A percentile compares a stretch with the other conserved stretches of the same genome.
Evolutionary conservation across 2,797 vertebrate species (phyloP).

Genomic region (Knipowitschia caucasica): DNA sequence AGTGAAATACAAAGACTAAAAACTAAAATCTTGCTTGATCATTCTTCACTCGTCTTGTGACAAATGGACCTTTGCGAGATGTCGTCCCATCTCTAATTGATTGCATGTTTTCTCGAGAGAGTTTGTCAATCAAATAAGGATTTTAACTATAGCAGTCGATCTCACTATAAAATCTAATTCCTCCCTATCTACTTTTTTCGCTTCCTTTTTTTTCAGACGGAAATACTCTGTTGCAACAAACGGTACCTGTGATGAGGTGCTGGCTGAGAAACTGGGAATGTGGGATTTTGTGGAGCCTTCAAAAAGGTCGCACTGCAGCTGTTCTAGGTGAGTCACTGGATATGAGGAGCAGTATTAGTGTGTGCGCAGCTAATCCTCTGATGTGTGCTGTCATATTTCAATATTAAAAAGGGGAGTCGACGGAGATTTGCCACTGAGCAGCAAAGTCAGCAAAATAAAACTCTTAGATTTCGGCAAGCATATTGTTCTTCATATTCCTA

Average conservation of each 20-base stretch:
- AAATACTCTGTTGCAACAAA: conserved; percentile 90
- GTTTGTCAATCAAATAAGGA: too few relatives aligned
- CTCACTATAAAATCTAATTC: too few relatives aligned
- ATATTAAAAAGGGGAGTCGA: conserved; percentile 21
- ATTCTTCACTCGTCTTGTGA: too few relatives aligned
- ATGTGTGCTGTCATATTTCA: conserved; percentile 8
- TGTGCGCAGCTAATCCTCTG: conserved; percentile 14
- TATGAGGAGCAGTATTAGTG: background rate
- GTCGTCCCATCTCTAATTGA: too few relatives aligned
- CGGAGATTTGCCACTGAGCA: conserved; percentile 19
- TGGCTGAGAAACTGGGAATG: conserved; percentile 79
- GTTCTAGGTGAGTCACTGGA: conserved; percentile 81
- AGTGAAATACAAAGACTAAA: too few relatives aligned
- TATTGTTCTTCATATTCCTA: conserved; percentile 45
- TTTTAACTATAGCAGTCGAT: too few relatives aligned
- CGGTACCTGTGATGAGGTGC: conserved; percentile 87
- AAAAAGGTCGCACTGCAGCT: conserved; percentile 90
- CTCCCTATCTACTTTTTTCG: background rate
- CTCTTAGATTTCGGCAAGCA: conserved; percentile 35
- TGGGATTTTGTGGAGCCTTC: conserved; percentile 96
- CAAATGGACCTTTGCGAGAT: too few relatives aligned
- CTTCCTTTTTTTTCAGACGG: conserved; percentile 68
- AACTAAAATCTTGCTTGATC: too few relatives aligned
- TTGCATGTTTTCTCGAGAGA: too few relatives aligned
- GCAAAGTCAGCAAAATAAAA: conserved; percentile 32